Base-by-base conservation (phyloP, 2,888 invertebrate species). In the Seira musarum region DNA sequence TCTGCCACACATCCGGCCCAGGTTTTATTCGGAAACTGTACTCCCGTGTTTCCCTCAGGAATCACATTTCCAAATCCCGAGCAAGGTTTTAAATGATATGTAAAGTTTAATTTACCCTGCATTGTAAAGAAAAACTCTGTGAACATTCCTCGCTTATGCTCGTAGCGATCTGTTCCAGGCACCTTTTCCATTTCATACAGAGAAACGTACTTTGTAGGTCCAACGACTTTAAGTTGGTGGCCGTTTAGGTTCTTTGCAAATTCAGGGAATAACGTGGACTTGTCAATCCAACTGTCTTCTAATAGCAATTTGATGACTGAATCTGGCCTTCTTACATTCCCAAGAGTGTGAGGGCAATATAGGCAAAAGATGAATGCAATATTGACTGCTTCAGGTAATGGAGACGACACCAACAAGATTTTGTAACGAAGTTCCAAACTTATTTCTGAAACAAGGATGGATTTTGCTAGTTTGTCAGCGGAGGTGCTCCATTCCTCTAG, bases 1-100 rank as follows among this genome's bases (percentile, higher is more conserved):
- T 69, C 69, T 5, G 24, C 57, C 1, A 69, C 69, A 19, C 69
- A 69, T 2, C 69, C 69, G 3, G 57, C 60, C 69, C 69, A 69
- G 1, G 57, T 69, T 17, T 57, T 57, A n/a, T 69, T 60, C n/a
- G 53, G 57, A n/a, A 69, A 21, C 13, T n/a, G 25, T n/a, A 13
- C 13, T 57, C 69, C 69, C n/a, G 69, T 69, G 25, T 60, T 60
- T 2, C 69, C 69, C 57, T 69, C 69, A 1, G 69, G 17, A 8
- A 69, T 24, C 1, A 57, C 5, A n/a, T 13, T 17, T 1, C 69
- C 69, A 69, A 57, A 60, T 25, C 24, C 69, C 6, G 69, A 22
- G 17, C 57, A 69, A 1, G 60, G 53, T n/a, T 53, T 30, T 6
- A 69, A 13, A 17, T 8, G 21, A 30, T 69, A 57, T 8, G n/a